Evolutionary conservation across 2,888 invertebrate genomes (phyloP).

Genomic region (Papilio demoleus): DNA sequence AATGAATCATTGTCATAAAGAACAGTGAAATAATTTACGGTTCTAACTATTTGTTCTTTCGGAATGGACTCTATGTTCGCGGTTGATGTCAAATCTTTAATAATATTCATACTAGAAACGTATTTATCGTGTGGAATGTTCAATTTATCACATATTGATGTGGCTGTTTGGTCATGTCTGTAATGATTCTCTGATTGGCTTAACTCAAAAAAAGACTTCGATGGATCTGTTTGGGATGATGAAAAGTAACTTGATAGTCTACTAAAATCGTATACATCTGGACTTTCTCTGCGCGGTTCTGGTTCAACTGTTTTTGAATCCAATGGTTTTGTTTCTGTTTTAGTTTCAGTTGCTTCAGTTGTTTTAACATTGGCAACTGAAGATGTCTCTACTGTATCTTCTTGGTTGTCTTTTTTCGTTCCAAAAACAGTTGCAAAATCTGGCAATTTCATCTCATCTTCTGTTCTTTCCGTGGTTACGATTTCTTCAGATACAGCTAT

Average conservation of each 20-base stretch:
- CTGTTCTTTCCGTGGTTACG: background rate
- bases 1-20: constrained; percentile 56
- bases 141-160: constrained; percentile 27
- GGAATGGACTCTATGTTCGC: constrained; percentile 54
- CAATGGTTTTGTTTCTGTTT: constrained; percentile 42
- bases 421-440: constrained; percentile 42
- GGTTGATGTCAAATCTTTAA: constrained; percentile 67
- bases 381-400: constrained; percentile 24
- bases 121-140: constrained; percentile 55
- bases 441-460: constrained; percentile 31
- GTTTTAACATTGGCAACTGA: constrained; percentile 1
- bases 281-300: constrained; percentile 46
- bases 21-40: constrained; percentile 70
- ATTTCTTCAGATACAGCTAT: constrained; percentile 8
- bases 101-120: constrained; percentile 56
- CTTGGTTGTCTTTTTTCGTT: constrained; percentile 4
- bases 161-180: constrained; percentile 55
- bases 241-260: constrained; percentile 75
- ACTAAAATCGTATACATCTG: constrained; percentile 55
- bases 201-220: constrained; percentile 80
- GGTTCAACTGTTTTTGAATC: constrained; percentile 64
- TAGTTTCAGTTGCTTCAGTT: constrained; percentile 35
- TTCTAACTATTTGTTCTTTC: constrained; percentile 60
- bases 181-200: constrained; percentile 77
- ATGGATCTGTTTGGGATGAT: constrained; percentile 64